Conservation (phyloP, 2,113 vertebrate species). For the Salvelinus sp. region DNA sequence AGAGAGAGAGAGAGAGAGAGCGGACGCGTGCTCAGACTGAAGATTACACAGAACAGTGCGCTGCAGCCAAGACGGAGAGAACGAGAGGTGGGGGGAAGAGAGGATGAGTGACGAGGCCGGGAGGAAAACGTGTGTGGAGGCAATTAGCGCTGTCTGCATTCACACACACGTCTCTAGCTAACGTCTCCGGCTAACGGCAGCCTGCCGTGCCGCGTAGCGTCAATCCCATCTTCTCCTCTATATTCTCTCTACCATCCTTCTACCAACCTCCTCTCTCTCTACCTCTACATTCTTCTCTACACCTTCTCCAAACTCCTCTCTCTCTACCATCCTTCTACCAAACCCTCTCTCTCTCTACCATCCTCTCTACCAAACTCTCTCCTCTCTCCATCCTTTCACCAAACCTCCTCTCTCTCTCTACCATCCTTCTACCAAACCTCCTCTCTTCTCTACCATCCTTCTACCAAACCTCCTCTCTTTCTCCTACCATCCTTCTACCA, state of each 20-base stretch:
- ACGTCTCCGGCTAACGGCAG: constrained; percentile 32
- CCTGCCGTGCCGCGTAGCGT: background rate
- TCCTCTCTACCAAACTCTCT: no score
- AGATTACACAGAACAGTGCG: constrained; percentile 44
- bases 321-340: background rate
- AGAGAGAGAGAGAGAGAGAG: constrained; percentile 6
- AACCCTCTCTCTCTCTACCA: background rate
- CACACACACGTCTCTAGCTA: constrained; percentile 34
- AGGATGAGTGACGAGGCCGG: constrained; percentile 8
- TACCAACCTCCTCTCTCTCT: background rate
- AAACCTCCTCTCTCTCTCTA: background rate
- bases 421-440: no score
- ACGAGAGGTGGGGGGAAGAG: constrained; percentile 5
- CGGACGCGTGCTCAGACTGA: constrained; percentile 32
- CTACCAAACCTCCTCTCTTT: background rate
- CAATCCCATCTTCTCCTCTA: background rate
- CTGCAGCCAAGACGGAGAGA: constrained; percentile 37
- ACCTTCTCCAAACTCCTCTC: background rate
- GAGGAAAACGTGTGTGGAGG: constrained; percentile 39
- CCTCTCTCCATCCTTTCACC: background rate
- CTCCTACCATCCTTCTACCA: background rate
- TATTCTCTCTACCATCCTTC: background rate
- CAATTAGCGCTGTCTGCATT: constrained; percentile 56
- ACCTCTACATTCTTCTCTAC: no score
- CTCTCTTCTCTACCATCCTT: background rate